Conservation (phyloP, 2,113 vertebrate species). For the Phycodurus eques region DNA sequence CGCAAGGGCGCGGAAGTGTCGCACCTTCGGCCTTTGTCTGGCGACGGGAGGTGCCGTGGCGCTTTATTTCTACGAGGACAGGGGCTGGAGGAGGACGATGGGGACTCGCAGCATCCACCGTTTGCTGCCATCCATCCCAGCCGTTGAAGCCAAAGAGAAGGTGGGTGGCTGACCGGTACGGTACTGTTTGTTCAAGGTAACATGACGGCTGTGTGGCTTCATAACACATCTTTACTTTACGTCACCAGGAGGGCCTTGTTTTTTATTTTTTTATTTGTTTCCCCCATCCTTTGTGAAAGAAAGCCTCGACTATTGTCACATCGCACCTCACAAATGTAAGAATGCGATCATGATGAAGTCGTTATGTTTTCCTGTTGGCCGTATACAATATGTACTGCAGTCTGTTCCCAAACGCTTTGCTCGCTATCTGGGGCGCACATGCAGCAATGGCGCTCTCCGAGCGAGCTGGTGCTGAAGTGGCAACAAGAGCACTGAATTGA, state of each 20-base stretch:
- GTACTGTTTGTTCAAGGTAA: not conserved
- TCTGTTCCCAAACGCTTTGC: constrained; percentile 38
- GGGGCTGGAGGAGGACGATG: constrained; percentile 51
- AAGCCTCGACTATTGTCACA: not conserved
- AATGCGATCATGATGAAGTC: not conserved
- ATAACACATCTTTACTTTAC: constrained; percentile 11
- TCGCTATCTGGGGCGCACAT: constrained; percentile 52
- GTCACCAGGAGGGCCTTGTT: constrained; percentile 14
- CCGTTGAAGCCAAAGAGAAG: constrained; percentile 73
- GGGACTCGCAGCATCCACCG: constrained; percentile 36
- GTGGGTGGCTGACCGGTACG: constrained; percentile 45
- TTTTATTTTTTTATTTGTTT: not conserved
- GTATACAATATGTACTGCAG: not conserved
- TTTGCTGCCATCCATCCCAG: constrained; percentile 59
- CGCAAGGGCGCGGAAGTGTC: constrained; percentile 23
- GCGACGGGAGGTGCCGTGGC: constrained; percentile 66
- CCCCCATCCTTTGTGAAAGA: not conserved
- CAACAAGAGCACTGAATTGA: not conserved
- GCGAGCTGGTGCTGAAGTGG: constrained; percentile 69
- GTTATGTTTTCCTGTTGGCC: not conserved
- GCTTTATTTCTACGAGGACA: constrained; percentile 57
- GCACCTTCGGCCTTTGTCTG: constrained; percentile 56
- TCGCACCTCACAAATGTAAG: not conserved
- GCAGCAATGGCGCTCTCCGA: constrained; percentile 64
- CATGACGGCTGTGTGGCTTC: not conserved